Evolutionary conservation across 2,888 invertebrate genomes (phyloP).

Genomic region (Drosophila siamana): DNA sequence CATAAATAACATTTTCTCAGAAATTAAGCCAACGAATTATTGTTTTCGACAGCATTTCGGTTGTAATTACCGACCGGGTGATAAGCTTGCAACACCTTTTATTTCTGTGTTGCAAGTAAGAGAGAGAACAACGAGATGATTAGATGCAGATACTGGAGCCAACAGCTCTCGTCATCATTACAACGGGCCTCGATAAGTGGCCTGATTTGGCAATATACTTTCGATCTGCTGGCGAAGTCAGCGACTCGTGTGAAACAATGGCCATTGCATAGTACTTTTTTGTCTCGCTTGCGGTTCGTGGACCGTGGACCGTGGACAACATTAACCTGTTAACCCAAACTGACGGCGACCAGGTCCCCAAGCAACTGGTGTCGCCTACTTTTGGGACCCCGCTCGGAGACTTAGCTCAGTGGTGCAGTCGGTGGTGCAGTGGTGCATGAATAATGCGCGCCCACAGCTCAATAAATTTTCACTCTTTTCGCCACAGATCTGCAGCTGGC

Average conservation of each 20-base stretch:
- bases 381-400: conserved; percentile 45
- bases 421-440: conserved; percentile 68
- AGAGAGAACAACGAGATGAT: conserved; percentile 43
- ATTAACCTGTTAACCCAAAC: conserved; percentile 84
- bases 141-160: conserved; percentile 48
- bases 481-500: conserved; percentile 57
- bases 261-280: conserved; percentile 50
- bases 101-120: too few relatives aligned
- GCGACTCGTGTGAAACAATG: conserved; percentile 66
- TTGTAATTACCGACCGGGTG: conserved; percentile 70
- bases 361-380: conserved; percentile 75
- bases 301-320: conserved; percentile 63
- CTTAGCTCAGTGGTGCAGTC: conserved; percentile 51
- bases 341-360: conserved; percentile 72
- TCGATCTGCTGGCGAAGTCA: conserved; percentile 6
- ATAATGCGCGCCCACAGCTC: conserved; percentile 85
- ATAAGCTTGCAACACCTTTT: conserved; percentile 68
- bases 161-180: conserved; percentile 61
- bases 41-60: conserved; percentile 73
- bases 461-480: conserved; percentile 84
- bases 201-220: conserved; percentile 48
- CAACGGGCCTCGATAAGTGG: conserved; percentile 63
- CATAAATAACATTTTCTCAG: conserved; percentile 76
- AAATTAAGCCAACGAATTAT: conserved; percentile 78
- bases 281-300: conserved; percentile 15